These are phyloP conservation scores for Lepus townsendii DNA, from an alignment of 2,797 vertebrate species.

Conservation along the genomic window DNA sequence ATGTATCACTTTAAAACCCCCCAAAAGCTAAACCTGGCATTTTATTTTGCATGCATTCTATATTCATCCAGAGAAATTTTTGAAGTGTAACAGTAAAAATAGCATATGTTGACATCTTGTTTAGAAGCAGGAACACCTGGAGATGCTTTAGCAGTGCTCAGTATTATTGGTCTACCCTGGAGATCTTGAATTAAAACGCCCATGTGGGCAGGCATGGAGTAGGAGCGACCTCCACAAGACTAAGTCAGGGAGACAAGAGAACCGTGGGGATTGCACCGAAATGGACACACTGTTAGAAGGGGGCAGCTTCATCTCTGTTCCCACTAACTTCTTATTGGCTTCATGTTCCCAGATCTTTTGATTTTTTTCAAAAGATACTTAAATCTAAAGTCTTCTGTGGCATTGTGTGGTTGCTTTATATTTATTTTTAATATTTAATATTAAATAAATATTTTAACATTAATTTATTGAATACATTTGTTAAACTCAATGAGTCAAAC, in stretches of 20 bases:
- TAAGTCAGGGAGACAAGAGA: neutral
- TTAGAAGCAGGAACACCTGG: conserved; percentile 36
- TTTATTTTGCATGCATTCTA: conserved; percentile 67
- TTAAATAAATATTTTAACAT: too few species aligned
- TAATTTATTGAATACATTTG: neutral
- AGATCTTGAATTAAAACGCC: neutral
- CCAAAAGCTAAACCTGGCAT: conserved; percentile 47
- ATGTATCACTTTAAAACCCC: conserved; percentile 45
- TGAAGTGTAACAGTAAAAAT: conserved; percentile 51
- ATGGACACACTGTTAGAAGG: neutral
- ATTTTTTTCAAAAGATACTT: neutral
- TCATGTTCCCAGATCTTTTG: neutral
- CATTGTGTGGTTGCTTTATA: neutral
- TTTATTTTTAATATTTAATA: neutral
- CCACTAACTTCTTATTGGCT: neutral
- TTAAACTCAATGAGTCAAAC: neutral
- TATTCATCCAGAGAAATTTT: conserved; percentile 21
- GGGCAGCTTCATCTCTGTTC: neutral
- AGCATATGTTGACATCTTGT: conserved; percentile 38
- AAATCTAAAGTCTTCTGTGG: neutral
- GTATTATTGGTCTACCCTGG: neutral
- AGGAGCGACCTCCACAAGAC: neutral
- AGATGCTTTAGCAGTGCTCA: neutral
- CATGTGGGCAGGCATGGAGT: neutral
- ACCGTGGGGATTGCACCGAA: neutral